Evolutionary conservation across 2,888 invertebrate genomes (phyloP), one percentile per base, ranked within the genome.

Genomic region (Selenia dentaria): DNA sequence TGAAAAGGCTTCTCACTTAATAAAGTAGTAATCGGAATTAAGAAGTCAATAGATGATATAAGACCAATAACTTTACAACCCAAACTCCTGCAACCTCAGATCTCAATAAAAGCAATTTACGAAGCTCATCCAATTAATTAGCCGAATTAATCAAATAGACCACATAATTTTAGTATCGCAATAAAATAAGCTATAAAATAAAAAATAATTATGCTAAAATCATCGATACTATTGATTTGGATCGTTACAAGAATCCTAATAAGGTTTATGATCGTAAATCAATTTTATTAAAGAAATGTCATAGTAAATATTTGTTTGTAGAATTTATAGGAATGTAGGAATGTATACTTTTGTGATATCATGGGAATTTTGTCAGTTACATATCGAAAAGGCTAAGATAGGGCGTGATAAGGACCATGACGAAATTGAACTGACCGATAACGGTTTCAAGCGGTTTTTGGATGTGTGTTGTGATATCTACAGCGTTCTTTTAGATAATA

Each of bases 351-450:
- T 18, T 38, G 51, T 44, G 33, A 53, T 54, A 58, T 59, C 63
- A 66, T 70, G 70, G 70, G 70, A 70, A 70, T 47, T 26, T 32
- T 10, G 36, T 51, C 35, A 39, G n/a, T 14, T 35, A 35, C 20
- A 33, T 45, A 46, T 46, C 40, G 27, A 33, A 28, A 12, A 25
- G 24, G 9, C 62, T 62, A 52, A 51, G 35, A 28, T 46, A 52
- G 11, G 33, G 36, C 20, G 32, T 9, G 62, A 70, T 63, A 62
- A 58, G 46, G 39, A 38, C 52, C 59, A 62, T 58, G 52, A 48
- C 34, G 49, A 57, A 51, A 62, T 63, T 56, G 53, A 52, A 51
- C 56, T 70, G 70, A 70, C 70, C 70, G 70, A 71, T 71, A 71
- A 64, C 39, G 6, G 18, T 6, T 6, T 27, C 12, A 25, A 33